Conservation (phyloP, 1,140 invertebrate genomes). For the Apis dorsata region DNA sequence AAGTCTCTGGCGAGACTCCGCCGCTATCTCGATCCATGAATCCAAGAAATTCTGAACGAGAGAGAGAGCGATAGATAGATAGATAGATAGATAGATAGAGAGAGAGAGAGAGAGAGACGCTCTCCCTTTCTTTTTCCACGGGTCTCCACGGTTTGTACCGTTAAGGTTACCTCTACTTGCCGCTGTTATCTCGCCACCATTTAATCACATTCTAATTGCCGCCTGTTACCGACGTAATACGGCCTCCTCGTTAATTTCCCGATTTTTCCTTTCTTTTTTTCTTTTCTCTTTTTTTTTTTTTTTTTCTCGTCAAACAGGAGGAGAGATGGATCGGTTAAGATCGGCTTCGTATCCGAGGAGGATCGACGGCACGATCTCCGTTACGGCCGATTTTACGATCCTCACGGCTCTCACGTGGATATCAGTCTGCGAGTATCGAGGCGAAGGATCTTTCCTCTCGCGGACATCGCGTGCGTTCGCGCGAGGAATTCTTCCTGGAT, state of each 20-base stretch:
- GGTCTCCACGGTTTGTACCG: slow-evolving; percentile 8
- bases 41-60: slow-evolving; percentile 24
- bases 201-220: slow-evolving; percentile 46
- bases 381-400: slow-evolving; percentile 28
- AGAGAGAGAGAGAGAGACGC: too few species aligned
- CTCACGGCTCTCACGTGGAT: not conserved
- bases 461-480: not conserved
- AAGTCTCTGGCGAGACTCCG: not conserved
- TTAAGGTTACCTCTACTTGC: slow-evolving; percentile 33
- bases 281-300: not conserved
- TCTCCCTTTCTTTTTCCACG: not conserved
- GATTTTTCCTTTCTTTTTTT: not conserved
- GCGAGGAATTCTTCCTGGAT: not conserved
- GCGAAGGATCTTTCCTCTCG: not conserved
- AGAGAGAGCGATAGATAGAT: too few species aligned
- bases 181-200: slow-evolving; percentile 22
- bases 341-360: too few species aligned
- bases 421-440: slow-evolving; percentile 20
- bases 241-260: slow-evolving; percentile 32
- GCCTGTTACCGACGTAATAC: slow-evolving; percentile 35
- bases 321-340: not conserved
- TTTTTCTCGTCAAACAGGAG: too few species aligned
- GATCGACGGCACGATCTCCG: not conserved
- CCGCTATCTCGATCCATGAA: slow-evolving; percentile 22
- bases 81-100: too few species aligned